phyloP scores from a whole-genome alignment of 2,113 vertebrate genomes.

The Erinaceus europaeus region DNA sequence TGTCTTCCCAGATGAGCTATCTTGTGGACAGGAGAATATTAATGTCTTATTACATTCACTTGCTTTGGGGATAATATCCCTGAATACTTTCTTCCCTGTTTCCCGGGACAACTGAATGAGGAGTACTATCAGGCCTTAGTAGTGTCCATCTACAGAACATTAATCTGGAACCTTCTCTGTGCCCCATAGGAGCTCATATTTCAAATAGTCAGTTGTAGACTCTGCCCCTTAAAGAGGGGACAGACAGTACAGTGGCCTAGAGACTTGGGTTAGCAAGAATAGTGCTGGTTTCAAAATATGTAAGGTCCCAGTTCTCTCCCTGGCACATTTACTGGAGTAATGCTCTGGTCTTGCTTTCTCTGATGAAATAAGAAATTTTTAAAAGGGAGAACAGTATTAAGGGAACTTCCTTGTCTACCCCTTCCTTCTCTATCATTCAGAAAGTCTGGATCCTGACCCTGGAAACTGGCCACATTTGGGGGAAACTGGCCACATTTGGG shows the following conservation, averaged over 20 bases:
- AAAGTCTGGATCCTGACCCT: neutral
- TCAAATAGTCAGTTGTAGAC: neutral
- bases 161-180: neutral
- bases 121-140: neutral
- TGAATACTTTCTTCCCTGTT: neutral
- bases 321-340: too few relatives aligned
- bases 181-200: neutral
- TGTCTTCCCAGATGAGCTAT: too few relatives aligned
- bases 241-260: too few relatives aligned
- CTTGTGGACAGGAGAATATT: too few relatives aligned
- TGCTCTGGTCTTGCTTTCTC: too few relatives aligned
- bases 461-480: too few relatives aligned
- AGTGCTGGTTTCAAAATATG: too few relatives aligned
- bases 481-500: neutral
- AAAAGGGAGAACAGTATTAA: too few relatives aligned
- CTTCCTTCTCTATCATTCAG: neutral
- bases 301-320: too few relatives aligned
- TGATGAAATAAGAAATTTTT: too few relatives aligned
- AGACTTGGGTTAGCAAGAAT: too few relatives aligned
- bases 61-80: neutral
- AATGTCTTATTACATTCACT: neutral
- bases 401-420: neutral
- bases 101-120: neutral
- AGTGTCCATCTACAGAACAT: neutral
- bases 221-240: neutral